A percentile compares a stretch with the other conserved stretches of the same genome.
These are phyloP conservation scores for Pristionchus entomophagus DNA, from an alignment of 2,888 invertebrate genomes.

Conservation along the genomic window DNA sequence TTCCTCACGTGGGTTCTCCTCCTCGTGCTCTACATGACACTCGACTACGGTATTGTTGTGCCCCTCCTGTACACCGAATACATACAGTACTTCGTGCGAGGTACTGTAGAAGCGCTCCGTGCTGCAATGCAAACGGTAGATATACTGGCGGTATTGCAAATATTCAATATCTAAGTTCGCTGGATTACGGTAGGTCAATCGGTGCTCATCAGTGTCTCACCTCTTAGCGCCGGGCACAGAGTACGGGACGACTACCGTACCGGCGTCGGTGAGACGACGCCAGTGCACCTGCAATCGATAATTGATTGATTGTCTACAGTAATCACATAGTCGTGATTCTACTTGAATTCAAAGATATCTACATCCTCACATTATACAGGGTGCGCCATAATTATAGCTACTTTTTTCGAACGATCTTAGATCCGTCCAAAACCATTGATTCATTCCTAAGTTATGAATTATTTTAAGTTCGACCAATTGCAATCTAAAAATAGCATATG, in stretches of 20 bases:
- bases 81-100: not conserved
- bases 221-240: not conserved
- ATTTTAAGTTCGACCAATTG: too few relatives aligned
- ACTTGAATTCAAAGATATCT: too few relatives aligned
- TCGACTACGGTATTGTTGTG: slow-evolving; percentile 42
- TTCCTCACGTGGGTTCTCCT: not conserved
- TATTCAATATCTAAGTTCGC: too few relatives aligned
- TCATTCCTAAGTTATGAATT: too few relatives aligned
- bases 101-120: slow-evolving; percentile 18
- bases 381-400: too few relatives aligned
- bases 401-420: too few relatives aligned
- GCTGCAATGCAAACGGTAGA: too few relatives aligned
- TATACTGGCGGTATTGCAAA: too few relatives aligned
- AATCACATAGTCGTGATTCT: too few relatives aligned
- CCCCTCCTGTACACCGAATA: not conserved
- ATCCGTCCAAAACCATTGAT: too few relatives aligned
- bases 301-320: not conserved
- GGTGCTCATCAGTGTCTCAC: not conserved
- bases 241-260: not conserved
- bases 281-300: slow-evolving; percentile 27
- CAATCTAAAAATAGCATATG: too few relatives aligned
- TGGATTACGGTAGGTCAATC: not conserved
- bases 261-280: not conserved
- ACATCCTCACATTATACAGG: too few relatives aligned
- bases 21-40: not conserved